Base-by-base conservation (phyloP, 2,888 invertebrate genomes). In the Malachius bipustulatus region DNA sequence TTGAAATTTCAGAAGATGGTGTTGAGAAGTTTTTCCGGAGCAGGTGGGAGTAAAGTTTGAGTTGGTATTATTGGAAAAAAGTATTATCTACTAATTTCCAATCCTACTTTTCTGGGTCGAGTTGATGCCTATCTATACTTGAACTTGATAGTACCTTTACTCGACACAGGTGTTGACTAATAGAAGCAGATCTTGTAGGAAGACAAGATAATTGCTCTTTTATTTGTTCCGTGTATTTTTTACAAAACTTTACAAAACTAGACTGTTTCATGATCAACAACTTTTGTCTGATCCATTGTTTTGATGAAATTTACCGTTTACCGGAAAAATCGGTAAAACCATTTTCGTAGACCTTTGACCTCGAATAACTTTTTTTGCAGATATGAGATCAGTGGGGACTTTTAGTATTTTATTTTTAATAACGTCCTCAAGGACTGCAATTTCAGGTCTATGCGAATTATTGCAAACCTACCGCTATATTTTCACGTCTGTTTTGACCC, bases 81-180 rank as follows among this genome's bases (percentile, higher is more conserved):
- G 39, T 38, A 30, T 30, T 37, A 39, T 48, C 39, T 37, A 33
- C 36, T 30, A 46, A 42, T 43, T 47, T 44, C 52, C 54, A 51
- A 37, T 47, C 47, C 43, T 48, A 53, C 19, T 48, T 40, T 43
- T 43, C 30, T 8, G 49, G 43, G 31, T 48, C 37, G 30, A 45
- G 19, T 14, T 46, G 28, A 31, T 39, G 12, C 27, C 38, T 3
- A 30, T 26, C 38, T 32, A 38, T 27, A 36, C 16, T 36, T 38
- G 35, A 44, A 44, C 40, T 40, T 47, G 39, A 30, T 43, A 46
- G 35, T 46, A 44, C 36, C n/a, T n/a, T n/a, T n/a, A 47, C 43
- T 28, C 43, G 41, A 40, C 32, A 41, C 14, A 42, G 29, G 39
- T 47, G 44, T 45, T 45, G 44, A 37, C 40, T 35, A 41, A 42